Conservation (phyloP, 2,797 vertebrate genomes). For the Arremon brunneinucha region DNA sequence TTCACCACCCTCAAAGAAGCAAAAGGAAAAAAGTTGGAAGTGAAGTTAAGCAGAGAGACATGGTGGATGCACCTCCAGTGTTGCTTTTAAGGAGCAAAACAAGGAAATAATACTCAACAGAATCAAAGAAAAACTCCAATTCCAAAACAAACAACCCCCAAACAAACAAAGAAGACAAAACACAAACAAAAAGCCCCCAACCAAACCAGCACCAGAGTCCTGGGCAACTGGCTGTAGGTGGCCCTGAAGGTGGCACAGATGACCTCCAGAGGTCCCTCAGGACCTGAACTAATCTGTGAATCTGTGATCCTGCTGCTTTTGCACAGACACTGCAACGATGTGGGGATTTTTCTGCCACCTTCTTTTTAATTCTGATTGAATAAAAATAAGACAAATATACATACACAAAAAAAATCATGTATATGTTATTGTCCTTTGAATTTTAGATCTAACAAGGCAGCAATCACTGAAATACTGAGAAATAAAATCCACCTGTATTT, state of each 20-base stretch:
- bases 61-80: background rate
- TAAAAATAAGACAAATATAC: background rate
- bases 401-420: background rate
- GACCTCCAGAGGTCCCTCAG: background rate
- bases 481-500: background rate
- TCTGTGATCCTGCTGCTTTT: background rate
- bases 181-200: background rate
- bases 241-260: background rate
- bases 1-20: background rate
- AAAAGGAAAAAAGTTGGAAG: background rate
- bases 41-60: background rate
- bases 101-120: background rate
- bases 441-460: background rate
- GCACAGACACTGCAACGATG: background rate
- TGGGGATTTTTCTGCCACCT: fast-evolving
- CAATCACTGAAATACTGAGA: background rate
- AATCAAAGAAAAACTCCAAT: background rate
- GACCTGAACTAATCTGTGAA: background rate
- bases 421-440: background rate
- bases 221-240: background rate
- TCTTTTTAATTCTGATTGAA: background rate
- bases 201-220: background rate
- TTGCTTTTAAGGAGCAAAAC: background rate
- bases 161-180: background rate
- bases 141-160: background rate